Percentiles rank a stretch among this genome's conserved stretches.
Evolutionary conservation across 2,888 invertebrate genomes (phyloP).

Genomic region (Thera obeliscata): DNA sequence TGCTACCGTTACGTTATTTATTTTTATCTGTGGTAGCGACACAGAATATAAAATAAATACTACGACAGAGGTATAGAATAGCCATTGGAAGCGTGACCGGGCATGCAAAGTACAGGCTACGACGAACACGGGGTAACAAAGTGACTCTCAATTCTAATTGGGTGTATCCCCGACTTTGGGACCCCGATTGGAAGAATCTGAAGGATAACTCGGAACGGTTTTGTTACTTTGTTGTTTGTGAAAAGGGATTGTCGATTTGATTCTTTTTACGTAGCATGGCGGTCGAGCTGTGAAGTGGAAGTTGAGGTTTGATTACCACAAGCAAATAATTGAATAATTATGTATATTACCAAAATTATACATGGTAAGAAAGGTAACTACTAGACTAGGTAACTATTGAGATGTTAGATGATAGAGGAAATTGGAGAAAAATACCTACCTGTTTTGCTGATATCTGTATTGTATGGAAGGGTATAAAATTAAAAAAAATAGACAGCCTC

Average conservation of each 20-base stretch:
- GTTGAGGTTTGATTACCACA: neutral
- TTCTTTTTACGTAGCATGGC: neutral
- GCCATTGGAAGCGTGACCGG: slow-evolving; percentile 60
- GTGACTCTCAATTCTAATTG: slow-evolving; percentile 47
- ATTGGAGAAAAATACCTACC: too few species aligned
- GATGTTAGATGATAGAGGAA: too few species aligned
- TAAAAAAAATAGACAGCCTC: too few species aligned
- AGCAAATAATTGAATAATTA: too few species aligned
- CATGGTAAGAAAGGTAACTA: too few species aligned
- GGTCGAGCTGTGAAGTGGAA: neutral
- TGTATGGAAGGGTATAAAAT: too few species aligned
- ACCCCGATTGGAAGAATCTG: slow-evolving; percentile 32
- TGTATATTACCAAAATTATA: too few species aligned
- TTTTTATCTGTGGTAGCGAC: too few species aligned
- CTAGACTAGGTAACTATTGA: too few species aligned
- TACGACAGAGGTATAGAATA: slow-evolving; percentile 4
- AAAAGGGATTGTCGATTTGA: slow-evolving; percentile 19
- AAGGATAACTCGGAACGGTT: slow-evolving; percentile 29
- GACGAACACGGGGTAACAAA: slow-evolving; percentile 36
- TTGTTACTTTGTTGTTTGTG: slow-evolving; percentile 35
- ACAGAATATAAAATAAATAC: too few species aligned
- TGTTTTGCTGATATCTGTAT: too few species aligned
- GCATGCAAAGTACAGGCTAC: slow-evolving; percentile 50
- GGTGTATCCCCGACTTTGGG: slow-evolving; percentile 32
- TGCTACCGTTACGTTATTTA: neutral